Evolutionary conservation across 2,888 invertebrate genomes (phyloP), one percentile per base, ranked within the genome.

Genomic region (Ashinkailepas kermadecensis): DNA sequence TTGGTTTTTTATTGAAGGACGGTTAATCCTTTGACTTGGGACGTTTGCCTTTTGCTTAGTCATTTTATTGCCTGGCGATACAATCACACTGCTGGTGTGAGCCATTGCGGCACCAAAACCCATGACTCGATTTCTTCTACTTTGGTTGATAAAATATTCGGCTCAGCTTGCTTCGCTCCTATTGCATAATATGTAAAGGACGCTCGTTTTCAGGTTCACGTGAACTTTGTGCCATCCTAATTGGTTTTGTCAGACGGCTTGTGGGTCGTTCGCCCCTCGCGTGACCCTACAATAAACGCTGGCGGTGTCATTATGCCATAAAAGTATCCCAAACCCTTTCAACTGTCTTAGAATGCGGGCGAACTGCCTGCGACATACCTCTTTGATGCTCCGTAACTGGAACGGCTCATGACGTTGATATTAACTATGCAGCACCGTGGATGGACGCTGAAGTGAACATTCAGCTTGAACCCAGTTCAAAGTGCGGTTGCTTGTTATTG

Each of bases 11-110:
- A 74, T 74, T 70, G 74, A 15, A 21, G 8, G 8, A 10, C 54
- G 59, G 18, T 56, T 74, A 74, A 74, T 56, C 56, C 74, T 74
- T 74, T 74, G 74, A 74, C 54, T 56, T 54, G 74, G 54, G 25
- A 21, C 15, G 70, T 4, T 70, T 15, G 70, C 70, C 13, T 39
- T 39, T 39, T 39, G 4, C 39, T 39, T 39, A 3, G 39, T 39
- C 4, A 39, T 39, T 39, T 39, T 39, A 39, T 39, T 39, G 39
- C 39, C 39, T 39, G 39, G 39, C 39, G 39, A 39, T 39, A 39
- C 39, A 39, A 39, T 39, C 2, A 39, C 39, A 4, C 39, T 39
- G 39, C 4, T 39, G 39, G 39, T 39, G 4, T 39, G 39, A 39
- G 39, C 39, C 39, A 39, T 4, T 39, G 39, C 4, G 39, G 39